phyloP scores from a whole-genome alignment of 1,140 invertebrate species.

The Drosophila miranda region DNA sequence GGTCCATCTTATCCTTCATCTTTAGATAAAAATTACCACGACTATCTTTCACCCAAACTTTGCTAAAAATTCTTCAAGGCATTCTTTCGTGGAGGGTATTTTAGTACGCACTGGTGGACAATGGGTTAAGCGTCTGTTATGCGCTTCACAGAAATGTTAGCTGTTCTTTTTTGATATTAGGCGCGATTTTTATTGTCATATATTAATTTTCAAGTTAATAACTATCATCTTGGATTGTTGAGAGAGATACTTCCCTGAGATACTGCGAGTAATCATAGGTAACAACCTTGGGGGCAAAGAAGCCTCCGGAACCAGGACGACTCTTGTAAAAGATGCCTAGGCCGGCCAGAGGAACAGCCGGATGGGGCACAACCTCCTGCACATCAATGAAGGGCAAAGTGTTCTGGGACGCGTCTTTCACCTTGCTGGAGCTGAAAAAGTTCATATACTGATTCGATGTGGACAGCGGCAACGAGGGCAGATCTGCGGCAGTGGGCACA shows the following conservation, averaged over 20 bases:
- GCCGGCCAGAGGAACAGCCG: conserved; percentile 84
- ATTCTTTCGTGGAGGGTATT: conserved; percentile 21
- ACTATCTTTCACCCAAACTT: too few species aligned
- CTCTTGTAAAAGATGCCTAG: conserved; percentile 92
- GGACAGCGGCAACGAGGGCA: conserved; percentile 86
- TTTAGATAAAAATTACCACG: too few species aligned
- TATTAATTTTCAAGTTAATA: too few species aligned
- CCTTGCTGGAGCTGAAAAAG: conserved; percentile 88
- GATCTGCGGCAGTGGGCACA: conserved; percentile 85
- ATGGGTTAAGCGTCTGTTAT: too few species aligned
- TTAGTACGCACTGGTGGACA: not conserved
- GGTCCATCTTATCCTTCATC: too few species aligned
- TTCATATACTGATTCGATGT: conserved; percentile 88
- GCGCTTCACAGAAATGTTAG: too few species aligned
- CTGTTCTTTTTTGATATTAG: too few species aligned
- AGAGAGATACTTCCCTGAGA: conserved; percentile 74
- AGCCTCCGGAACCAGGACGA: conserved; percentile 87
- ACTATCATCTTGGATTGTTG: too few species aligned
- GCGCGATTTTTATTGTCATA: too few species aligned
- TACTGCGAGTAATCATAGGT: conserved; percentile 88
- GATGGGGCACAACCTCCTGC: conserved; percentile 87
- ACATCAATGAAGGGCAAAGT: conserved; percentile 93
- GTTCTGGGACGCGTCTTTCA: conserved; percentile 91
- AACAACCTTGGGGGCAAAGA: conserved; percentile 88
- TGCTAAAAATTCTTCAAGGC: too few species aligned